These are phyloP conservation scores for Dicycla oo DNA, from an alignment of 2,888 invertebrate genomes.

Conservation along the genomic window DNA sequence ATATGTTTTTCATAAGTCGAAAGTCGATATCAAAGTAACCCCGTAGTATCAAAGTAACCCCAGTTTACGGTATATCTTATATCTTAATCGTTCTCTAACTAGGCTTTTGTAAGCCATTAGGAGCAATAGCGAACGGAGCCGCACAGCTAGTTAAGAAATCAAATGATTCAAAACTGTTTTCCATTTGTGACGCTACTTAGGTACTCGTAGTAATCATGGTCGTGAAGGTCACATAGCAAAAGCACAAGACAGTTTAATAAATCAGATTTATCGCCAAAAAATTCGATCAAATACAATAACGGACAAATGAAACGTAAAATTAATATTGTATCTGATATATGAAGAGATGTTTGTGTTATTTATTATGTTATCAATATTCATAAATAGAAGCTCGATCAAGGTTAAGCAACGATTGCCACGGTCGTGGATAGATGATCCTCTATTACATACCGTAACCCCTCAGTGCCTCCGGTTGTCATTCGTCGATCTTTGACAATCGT, in stretches of 20 bases:
- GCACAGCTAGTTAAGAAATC: not conserved
- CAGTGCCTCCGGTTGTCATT: not conserved
- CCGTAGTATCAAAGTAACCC: too few relatives aligned
- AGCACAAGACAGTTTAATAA: slow-evolving; percentile 3
- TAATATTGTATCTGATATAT: not conserved
- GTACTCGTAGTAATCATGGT: not conserved
- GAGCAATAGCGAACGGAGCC: not conserved
- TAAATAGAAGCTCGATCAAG: not conserved
- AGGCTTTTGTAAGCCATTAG: not conserved
- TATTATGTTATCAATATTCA: slow-evolving; percentile 1
- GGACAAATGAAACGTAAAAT: slow-evolving; percentile 28
- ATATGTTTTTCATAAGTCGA: too few relatives aligned
- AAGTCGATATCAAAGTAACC: too few relatives aligned
- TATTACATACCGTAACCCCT: too few relatives aligned
- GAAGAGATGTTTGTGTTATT: not conserved
- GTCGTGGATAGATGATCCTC: not conserved
- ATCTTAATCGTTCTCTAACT: not conserved
- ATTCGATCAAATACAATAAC: not conserved
- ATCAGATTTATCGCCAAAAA: slow-evolving; percentile 10
- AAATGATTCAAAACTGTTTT: not conserved
- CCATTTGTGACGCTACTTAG: slow-evolving; percentile 5
- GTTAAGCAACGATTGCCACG: not conserved
- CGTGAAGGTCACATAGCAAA: slow-evolving; percentile 24
- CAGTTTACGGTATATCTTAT: too few relatives aligned
- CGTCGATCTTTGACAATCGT: not conserved